These are phyloP conservation scores for Pogonomyrmex barbatus DNA, from an alignment of 1,140 invertebrate genomes.

Conservation along the genomic window DNA sequence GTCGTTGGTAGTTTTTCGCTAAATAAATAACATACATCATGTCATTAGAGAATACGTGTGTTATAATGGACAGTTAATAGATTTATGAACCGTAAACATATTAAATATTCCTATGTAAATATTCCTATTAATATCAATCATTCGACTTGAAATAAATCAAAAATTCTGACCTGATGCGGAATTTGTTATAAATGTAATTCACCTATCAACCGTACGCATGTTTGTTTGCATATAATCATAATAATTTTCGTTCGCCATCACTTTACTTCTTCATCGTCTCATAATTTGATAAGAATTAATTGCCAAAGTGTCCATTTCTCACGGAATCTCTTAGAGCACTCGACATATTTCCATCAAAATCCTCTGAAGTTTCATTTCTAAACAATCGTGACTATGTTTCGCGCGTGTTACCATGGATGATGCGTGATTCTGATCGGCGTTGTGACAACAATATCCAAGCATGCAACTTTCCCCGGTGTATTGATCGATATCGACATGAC, in stretches of 20 bases:
- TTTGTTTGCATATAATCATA: background rate
- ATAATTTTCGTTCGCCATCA: background rate
- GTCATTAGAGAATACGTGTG: background rate
- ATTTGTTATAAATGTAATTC: background rate
- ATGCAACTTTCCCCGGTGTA: conserved; percentile 43
- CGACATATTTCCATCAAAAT: background rate
- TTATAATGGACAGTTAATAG: background rate
- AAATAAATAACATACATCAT: conserved; percentile 20
- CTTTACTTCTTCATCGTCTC: background rate
- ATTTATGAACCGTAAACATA: conserved; percentile 1
- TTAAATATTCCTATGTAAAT: background rate
- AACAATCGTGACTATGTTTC: conserved; percentile 29
- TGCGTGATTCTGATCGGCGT: conserved; percentile 37
- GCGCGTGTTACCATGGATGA: conserved; percentile 32
- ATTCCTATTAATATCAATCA: background rate
- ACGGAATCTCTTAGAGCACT: background rate
- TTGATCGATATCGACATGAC: conserved; percentile 73
- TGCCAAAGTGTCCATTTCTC: background rate
- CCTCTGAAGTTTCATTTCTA: background rate
- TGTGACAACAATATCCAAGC: conserved; percentile 43
- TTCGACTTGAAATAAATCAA: background rate
- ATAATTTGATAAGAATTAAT: conserved; percentile 8
- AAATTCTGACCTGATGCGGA: background rate
- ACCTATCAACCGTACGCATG: background rate
- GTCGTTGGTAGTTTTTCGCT: background rate